Base-by-base conservation (phyloP, 2,113 vertebrate species). In the Pterophyllum scalare region DNA sequence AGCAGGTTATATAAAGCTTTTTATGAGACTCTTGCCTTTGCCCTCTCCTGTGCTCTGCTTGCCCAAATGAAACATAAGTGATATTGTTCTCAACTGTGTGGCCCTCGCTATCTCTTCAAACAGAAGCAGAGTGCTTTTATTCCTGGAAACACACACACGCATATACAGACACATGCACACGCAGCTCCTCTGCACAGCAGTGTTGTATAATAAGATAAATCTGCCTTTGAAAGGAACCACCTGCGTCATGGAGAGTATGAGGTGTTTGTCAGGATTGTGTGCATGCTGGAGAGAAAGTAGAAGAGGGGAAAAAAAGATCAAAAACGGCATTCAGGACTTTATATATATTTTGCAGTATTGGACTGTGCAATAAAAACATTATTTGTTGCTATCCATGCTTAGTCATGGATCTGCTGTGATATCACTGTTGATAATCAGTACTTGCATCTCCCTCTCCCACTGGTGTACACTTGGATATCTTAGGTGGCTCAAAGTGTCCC, bases 161-260 rank as follows among this genome's bases (percentile, higher is more conserved):
- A 70, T 70, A 35, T 59, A 82, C 82, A 79, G 78, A 77, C 72
- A 62, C 65, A 72, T 33, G 28, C 38, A 35, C n/a, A 75, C 28
- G 57, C 65, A 19, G 60, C 56, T 59, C 60, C 72, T 31, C 13
- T 5, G 77, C 72, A 58, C 56, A 61, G 81, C 58, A 43, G 46
- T 58, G 84, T 89, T 92, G 83, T 83, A 86, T 88, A 92, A 92
- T 88, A 84, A 91, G 90, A 94, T 92, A 87, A 92, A 91, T 92
- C 84, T 88, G 83, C 83, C 80, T 88, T 83, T 87, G 75, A 87
- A 85, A 88, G 49, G 58, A 78, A 61, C 78, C 79, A 82, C 89
- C 81, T 94, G 90, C 85, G 90, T 95, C 95, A 94, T 90, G 86
- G 92, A 92, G 93, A 88, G 59, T 84, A 86, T 88, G 87, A 92